Conservation (phyloP, 2,797 vertebrate species). For the Megalops cyprinoides region DNA sequence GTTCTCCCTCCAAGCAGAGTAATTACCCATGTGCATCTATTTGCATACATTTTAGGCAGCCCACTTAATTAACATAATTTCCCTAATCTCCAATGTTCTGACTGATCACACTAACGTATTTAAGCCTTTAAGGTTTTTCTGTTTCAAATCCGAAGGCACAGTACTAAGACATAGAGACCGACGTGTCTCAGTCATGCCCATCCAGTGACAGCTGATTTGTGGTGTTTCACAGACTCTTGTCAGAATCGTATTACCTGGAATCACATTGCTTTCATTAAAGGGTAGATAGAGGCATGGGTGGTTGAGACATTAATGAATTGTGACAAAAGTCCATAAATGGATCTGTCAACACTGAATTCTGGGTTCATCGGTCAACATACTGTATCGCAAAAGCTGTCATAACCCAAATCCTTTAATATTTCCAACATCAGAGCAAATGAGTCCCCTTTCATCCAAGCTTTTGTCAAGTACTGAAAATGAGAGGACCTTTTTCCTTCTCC, state of each 20-base stretch:
- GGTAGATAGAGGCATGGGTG: neutral
- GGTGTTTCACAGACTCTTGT: neutral
- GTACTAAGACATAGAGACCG: neutral
- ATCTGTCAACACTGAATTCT: constrained; percentile 13
- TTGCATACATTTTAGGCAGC: constrained; percentile 68
- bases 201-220: neutral
- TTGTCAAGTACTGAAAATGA: neutral
- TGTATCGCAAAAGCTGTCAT: neutral
- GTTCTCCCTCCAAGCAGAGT: constrained; percentile 70
- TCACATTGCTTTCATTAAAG: neutral
- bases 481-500: neutral
- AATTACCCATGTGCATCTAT: constrained; percentile 76
- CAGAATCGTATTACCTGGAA: neutral
- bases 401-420: neutral
- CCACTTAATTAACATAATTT: constrained; percentile 72
- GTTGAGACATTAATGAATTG: neutral
- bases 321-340: neutral
- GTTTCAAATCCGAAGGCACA: neutral
- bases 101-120: constrained; percentile 56
- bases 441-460: neutral
- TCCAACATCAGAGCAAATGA: neutral
- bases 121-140: constrained; percentile 9
- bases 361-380: constrained; percentile 2
- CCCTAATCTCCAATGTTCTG: constrained; percentile 60
- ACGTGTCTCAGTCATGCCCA: neutral